Percentiles rank a stretch among this genome's conserved stretches.
Evolutionary conservation across 2,888 invertebrate species (phyloP).

Genomic region (Plutella xylostella): DNA sequence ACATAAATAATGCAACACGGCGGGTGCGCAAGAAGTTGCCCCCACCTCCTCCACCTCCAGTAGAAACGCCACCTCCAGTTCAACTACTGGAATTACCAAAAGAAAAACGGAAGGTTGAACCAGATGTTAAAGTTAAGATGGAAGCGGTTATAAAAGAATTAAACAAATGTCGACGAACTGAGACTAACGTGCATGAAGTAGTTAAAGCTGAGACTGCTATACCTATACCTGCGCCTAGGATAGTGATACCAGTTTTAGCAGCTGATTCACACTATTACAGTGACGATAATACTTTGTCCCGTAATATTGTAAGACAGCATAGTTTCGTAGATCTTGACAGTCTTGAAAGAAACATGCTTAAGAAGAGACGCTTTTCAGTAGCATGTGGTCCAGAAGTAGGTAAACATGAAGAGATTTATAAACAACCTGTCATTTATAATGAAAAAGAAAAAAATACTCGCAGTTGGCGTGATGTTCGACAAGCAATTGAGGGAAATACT

Average conservation of each 20-base stretch:
- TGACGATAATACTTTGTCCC: conserved; percentile 41
- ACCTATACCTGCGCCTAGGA: conserved; percentile 41
- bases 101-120: conserved; percentile 28
- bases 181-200: conserved; percentile 38
- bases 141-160: conserved; percentile 72
- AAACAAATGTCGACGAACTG: conserved; percentile 47
- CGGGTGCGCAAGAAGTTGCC: conserved; percentile 52
- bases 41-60: conserved; percentile 55
- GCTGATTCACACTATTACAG: conserved; percentile 51
- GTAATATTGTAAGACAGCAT: conserved; percentile 32
- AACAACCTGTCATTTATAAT: conserved; percentile 27
- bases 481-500: conserved; percentile 26
- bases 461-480: conserved; percentile 54
- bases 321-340: conserved; percentile 48
- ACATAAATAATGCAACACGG: conserved; percentile 37
- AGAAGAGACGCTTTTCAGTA: conserved; percentile 48
- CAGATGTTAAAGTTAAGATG: conserved; percentile 71
- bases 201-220: conserved; percentile 35
- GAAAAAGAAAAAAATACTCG: conserved; percentile 31
- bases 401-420: conserved; percentile 31
- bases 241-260: conserved; percentile 57
- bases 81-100: conserved; percentile 19
- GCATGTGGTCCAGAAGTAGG: conserved; percentile 57
- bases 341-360: conserved; percentile 41
- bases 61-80: conserved; percentile 21